Evolutionary conservation across 2,113 vertebrate species (phyloP).

Genomic region (Poecile atricapillus): DNA sequence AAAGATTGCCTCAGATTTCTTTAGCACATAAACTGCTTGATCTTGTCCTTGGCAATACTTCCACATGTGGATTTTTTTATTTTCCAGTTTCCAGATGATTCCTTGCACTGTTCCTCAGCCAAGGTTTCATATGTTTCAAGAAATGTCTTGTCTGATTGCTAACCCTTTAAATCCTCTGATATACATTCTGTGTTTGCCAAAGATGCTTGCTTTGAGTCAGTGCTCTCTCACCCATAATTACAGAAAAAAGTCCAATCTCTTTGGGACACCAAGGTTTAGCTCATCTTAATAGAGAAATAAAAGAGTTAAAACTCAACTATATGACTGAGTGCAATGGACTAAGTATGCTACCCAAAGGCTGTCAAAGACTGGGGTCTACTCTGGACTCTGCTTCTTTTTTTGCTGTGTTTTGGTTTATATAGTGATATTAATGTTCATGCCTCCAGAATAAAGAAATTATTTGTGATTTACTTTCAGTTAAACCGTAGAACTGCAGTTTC

Average conservation of each 20-base stretch:
- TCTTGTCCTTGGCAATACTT: not conserved
- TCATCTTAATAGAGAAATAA: not conserved
- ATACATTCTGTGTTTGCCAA: not conserved
- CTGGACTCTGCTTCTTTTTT: not conserved
- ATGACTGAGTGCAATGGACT: not conserved
- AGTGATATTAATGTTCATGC: not conserved
- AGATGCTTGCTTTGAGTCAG: not conserved
- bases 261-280: not conserved
- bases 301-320: not conserved
- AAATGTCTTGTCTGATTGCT: not conserved
- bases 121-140: not conserved
- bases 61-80: not conserved
- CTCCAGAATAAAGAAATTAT: not conserved
- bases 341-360: not conserved
- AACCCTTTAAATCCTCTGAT: not conserved
- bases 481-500: not conserved
- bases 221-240: not conserved
- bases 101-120: not conserved
- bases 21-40: not conserved
- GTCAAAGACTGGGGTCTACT: not conserved
- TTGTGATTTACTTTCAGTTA: not conserved
- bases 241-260: not conserved
- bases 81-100: not conserved
- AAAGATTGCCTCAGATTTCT: not conserved
- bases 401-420: not conserved